Percentiles rank a stretch among this genome's conserved stretches.
These are phyloP conservation scores for Ardeotis arabs DNA, from an alignment of 2,113 vertebrate genomes.

Conservation along the genomic window DNA sequence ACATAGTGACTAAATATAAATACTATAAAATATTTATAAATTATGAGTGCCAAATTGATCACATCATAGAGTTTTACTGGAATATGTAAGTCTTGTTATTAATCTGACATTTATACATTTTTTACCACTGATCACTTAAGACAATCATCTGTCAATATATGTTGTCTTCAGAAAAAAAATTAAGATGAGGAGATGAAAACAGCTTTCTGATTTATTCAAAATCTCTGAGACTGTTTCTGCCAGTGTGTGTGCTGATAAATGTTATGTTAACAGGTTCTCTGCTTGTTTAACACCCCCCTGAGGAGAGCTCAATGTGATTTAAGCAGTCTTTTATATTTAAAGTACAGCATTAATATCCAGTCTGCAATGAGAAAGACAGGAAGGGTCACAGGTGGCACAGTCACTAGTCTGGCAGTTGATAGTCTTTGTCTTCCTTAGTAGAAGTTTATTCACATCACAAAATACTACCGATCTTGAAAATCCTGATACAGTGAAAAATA, in stretches of 20 bases:
- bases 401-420: neutral
- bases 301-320: slow-evolving; percentile 1
- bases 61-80: neutral
- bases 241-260: slow-evolving; percentile 34
- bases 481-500: neutral
- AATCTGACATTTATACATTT: neutral
- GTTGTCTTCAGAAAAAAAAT: neutral
- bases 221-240: slow-evolving; percentile 6
- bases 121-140: neutral
- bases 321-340: neutral
- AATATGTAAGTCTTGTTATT: neutral
- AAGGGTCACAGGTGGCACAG: neutral
- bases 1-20: slow-evolving; percentile 14
- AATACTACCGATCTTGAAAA: neutral
- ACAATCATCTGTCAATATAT: neutral
- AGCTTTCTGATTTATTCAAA: slow-evolving; percentile 40
- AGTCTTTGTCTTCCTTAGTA: neutral
- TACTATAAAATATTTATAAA: slow-evolving; percentile 46
- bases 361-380: neutral
- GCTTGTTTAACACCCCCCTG: slow-evolving; percentile 22
- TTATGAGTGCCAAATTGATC: neutral
- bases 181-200: neutral
- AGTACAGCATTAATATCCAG: neutral
- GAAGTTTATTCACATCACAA: neutral
- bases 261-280: slow-evolving; percentile 25